Base-by-base conservation (phyloP, 2,113 vertebrate genomes). In the Myodes glareolus region DNA sequence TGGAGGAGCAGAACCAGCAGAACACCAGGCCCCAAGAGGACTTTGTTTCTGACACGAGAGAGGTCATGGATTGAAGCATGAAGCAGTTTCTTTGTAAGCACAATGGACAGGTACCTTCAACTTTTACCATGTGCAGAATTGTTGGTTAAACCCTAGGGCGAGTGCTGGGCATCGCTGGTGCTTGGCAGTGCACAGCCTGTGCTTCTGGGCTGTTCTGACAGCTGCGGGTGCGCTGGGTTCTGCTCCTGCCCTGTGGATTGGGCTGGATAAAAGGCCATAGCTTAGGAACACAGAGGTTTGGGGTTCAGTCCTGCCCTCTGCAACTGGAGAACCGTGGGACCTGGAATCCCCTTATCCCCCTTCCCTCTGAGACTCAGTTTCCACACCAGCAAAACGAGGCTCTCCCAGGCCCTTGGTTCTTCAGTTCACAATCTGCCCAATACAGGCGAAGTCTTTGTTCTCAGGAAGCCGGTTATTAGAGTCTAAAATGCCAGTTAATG, bases 1-100 rank as follows among this genome's bases (percentile, higher is more conserved):
- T 61, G 85, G 92, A 94, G n/a, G 76, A 80, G 39, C 45, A 81
- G 92, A 94, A 47, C 96, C 96, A 96, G 92, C 16, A 70, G 94
- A 96, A 58, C 55, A 88, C 86, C 45, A 86, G 92, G 33, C 91
- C 96, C 45, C 61, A 61, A 73, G 55, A 90, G 61, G 87, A 31
- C 29, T 70, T 93, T 63, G 67, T 68, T 95, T 91, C 92, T 50
- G 92, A 65, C 65, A 77, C 19, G 90, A 92, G 92, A 55, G 47
- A 88, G 39, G 85, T 94, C 95, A 85, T 90, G 63, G 75, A 73
- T 65, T 95, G 87, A 95, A 85, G 82, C n/a, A 90, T 92, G 87
- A 95, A 88, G 78, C 52, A 88, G 61, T 91, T 96, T 91, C 58
- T 0, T 88, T 94, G 27, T 88, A 89, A 93, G 36, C 65, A 85